Evolutionary conservation across 2,113 vertebrate genomes (phyloP), one percentile per base, ranked within the genome.

Genomic region (Apodemus speciosus): DNA sequence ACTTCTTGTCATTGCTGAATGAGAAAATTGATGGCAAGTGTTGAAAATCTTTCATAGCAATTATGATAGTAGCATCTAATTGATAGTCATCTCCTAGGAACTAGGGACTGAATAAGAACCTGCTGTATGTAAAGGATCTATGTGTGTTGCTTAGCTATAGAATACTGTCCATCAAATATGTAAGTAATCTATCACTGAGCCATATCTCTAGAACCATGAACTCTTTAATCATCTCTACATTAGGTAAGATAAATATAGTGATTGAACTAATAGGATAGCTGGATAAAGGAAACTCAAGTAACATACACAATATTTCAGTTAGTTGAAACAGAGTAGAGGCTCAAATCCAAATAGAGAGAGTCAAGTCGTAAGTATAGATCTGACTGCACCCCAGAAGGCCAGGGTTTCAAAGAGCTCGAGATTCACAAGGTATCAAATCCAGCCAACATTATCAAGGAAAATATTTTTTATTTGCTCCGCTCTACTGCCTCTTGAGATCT

Each of bases 401-500:
- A 53, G 6, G 25, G 1, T 4, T 84, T 94, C 13, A 84, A 92
- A 92, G 16, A 68, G 2, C 38, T 15, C 27, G 13, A 56, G 40
- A 49, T 51, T 68, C 40, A 71, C 46, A 81, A 38, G 16, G 49
- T 16, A 46, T n/a, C 53, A 88, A 87, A 83, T 53, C 35, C 6
- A 90, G 80, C 32, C 23, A 91, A 86, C 25, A 69, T 9, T 77
- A 14, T 60, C 3, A 94, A 71, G 53, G 11, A 64, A 72, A 83
- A 4, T 1, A 75, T 51, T 51, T 53, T 76, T 13, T 71, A 43
- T 62, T 68, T 85, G 4, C 88, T 27, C 90, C 40, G 80, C 30
- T 40, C 95, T 88, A 90, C 56, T 71, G 83, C 71, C 40, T 43
- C 53, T 89, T n/a, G 27, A 96, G 51, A 88, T 0, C 66, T 76